These are phyloP conservation scores for Meandrina meandrites DNA, from an alignment of 92 coral and sea anemone species.

Conservation along the genomic window DNA sequence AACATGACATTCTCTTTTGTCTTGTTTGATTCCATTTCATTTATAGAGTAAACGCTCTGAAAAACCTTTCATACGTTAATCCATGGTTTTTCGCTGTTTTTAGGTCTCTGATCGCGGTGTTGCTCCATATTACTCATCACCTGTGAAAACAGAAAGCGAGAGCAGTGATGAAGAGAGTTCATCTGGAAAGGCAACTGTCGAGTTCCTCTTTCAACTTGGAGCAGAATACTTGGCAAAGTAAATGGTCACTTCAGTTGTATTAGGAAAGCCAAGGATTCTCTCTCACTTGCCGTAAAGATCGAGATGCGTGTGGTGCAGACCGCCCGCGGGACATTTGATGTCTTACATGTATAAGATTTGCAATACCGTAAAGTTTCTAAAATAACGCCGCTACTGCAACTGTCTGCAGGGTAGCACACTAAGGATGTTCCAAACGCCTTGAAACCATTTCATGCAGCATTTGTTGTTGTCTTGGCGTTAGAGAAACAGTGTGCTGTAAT, in stretches of 20 bases:
- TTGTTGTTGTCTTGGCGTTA: too few relatives aligned
- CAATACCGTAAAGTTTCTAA: too few relatives aligned
- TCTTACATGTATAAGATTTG: too few relatives aligned
- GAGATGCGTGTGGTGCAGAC: too few relatives aligned
- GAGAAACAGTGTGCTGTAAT: too few relatives aligned
- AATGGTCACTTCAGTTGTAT: background rate
- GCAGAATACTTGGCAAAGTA: slow-evolving; percentile 96
- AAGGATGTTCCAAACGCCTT: too few relatives aligned
- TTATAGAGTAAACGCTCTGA: too few relatives aligned
- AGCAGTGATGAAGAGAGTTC: slow-evolving; percentile 45
- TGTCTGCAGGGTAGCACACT: too few relatives aligned
- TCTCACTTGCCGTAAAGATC: background rate
- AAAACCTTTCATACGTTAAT: background rate
- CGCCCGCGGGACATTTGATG: too few relatives aligned
- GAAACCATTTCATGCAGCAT: too few relatives aligned
- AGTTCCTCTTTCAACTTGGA: slow-evolving; percentile 91
- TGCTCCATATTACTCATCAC: slow-evolving; percentile 40
- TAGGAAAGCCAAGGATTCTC: background rate
- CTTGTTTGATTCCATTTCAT: background rate
- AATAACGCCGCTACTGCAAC: too few relatives aligned
- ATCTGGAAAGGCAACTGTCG: slow-evolving; percentile 76
- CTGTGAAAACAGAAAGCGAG: slow-evolving; percentile 64
- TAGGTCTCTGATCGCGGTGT: slow-evolving; percentile 73
- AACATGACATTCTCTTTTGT: background rate
- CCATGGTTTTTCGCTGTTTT: background rate